These are phyloP conservation scores for Chionodraco myersi DNA, from an alignment of 2,113 vertebrate species.

Conservation along the genomic window DNA sequence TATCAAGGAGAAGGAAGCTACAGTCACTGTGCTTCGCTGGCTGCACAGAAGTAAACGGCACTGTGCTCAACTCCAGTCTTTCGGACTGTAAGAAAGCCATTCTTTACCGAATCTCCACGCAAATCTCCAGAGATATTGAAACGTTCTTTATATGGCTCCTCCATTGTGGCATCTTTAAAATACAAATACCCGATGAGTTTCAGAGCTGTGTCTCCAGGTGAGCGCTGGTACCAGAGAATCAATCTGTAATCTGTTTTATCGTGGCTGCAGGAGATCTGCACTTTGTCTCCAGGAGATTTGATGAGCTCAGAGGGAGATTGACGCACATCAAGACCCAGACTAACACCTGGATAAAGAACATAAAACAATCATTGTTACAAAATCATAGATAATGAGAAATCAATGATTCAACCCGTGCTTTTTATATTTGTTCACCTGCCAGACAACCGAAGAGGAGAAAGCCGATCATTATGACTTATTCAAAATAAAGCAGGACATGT, in stretches of 20 bases:
- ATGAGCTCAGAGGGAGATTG: conserved; percentile 48
- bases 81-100: neutral
- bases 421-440: neutral
- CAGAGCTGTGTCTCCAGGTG: conserved; percentile 43
- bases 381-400: neutral
- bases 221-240: conserved; percentile 69
- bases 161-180: neutral
- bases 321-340: conserved; percentile 17
- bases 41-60: conserved; percentile 70
- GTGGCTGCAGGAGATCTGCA: conserved; percentile 59
- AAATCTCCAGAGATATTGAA: conserved; percentile 58
- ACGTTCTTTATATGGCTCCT: conserved; percentile 1
- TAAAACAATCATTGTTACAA: neutral
- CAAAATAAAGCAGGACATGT: too few relatives aligned
- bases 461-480: neutral
- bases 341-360: neutral
- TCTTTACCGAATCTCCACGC: conserved; percentile 40
- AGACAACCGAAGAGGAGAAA: conserved; percentile 14
- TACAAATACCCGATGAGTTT: conserved; percentile 57
- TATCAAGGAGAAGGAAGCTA: neutral
- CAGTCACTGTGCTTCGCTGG: conserved; percentile 44
- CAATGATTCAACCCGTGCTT: neutral
- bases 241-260: conserved; percentile 14
- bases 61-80: conserved; percentile 12
- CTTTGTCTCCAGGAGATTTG: conserved; percentile 1